A percentile compares a stretch with the other conserved stretches of the same genome.
Conservation (phyloP, 2,113 vertebrate species). For the Myocastor coypus region DNA sequence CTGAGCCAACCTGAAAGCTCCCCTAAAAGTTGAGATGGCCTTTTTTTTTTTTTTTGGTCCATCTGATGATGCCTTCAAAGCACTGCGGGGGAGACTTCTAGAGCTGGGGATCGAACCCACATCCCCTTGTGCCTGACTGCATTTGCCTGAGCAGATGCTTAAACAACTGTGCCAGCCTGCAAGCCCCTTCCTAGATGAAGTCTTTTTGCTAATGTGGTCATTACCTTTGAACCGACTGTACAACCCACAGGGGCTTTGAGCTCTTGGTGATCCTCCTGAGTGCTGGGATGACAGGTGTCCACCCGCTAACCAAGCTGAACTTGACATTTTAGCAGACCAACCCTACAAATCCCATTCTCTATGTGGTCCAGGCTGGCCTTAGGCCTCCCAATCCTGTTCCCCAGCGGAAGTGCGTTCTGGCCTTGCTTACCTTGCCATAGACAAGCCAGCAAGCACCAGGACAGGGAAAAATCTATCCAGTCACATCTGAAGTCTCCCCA, state of each 20-base stretch:
- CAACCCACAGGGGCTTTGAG: neutral
- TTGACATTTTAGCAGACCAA: neutral
- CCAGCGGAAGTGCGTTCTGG: accelerated
- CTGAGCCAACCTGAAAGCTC: too few species aligned
- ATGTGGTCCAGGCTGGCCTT: accelerated
- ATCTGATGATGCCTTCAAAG: too few species aligned
- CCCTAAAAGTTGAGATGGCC: too few species aligned
- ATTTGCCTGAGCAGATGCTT: too few species aligned
- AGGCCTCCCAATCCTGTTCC: accelerated
- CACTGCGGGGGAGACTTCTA: too few species aligned
- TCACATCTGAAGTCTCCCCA: neutral
- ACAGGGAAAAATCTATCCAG: accelerated
- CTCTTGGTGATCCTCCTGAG: neutral
- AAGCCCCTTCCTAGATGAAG: too few species aligned
- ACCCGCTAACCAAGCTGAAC: neutral
- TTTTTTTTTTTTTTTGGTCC: too few species aligned
- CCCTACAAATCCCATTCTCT: neutral
- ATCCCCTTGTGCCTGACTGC: too few species aligned
- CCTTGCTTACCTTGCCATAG: neutral
- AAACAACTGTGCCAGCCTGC: too few species aligned
- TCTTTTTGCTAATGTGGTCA: neutral
- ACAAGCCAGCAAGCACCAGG: neutral
- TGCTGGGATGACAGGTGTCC: neutral
- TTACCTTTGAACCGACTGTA: neutral
- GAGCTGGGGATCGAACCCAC: too few species aligned